A percentile compares a stretch with the other conserved stretches of the same genome.
These are phyloP conservation scores for Cardiocondyla obscurior DNA, from an alignment of 1,140 invertebrate genomes.

Conservation along the genomic window DNA sequence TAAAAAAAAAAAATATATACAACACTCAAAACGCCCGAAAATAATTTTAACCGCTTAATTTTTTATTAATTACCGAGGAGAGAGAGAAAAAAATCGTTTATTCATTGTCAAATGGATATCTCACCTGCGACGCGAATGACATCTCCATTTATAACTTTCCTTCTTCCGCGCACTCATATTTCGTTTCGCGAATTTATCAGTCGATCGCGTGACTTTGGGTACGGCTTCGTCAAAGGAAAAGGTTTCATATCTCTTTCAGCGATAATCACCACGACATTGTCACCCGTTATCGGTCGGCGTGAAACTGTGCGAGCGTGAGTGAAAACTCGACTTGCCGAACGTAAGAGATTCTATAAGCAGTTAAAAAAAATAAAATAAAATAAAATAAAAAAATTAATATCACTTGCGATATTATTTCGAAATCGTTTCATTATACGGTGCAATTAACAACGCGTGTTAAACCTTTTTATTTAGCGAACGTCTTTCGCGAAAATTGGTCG, in stretches of 20 bases:
- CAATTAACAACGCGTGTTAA: no score
- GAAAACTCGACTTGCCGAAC: background rate
- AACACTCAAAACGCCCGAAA: no score
- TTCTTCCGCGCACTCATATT: background rate
- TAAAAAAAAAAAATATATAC: no score
- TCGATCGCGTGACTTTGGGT: constrained; percentile 50
- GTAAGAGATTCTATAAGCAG: no score
- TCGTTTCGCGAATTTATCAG: constrained; percentile 19
- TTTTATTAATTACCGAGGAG: background rate
- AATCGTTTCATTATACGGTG: background rate
- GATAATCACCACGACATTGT: constrained; percentile 61
- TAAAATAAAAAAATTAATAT: no score
- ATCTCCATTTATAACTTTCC: background rate
- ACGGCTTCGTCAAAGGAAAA: background rate
- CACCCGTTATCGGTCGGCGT: constrained; percentile 44
- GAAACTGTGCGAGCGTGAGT: background rate
- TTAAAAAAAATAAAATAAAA: background rate
- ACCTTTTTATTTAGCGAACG: no score
- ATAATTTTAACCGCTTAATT: no score
- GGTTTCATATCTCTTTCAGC: constrained; percentile 40
- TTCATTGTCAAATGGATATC: background rate
- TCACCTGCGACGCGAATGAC: background rate
- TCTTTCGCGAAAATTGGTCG: no score
- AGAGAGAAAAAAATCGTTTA: background rate
- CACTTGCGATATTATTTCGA: background rate